Evolutionary conservation across 92 coral and sea anemone species (phyloP).

Genomic region (Epizoanthus fatuus): DNA sequence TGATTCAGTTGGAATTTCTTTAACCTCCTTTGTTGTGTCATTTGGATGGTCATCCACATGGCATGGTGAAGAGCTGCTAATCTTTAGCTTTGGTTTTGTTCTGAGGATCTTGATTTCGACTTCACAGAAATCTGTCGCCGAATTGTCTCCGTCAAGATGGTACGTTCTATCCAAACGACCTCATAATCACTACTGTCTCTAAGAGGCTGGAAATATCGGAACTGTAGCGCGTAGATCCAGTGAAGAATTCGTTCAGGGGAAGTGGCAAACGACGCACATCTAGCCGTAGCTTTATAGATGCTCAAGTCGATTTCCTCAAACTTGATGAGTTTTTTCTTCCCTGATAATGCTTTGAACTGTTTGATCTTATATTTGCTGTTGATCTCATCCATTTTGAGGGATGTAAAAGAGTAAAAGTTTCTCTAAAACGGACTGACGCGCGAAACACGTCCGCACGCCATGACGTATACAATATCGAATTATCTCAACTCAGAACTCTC

Average conservation of each 20-base stretch:
- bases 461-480: no score
- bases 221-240: conserved; percentile 39
- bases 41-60: background rate
- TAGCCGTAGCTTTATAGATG: conserved; percentile 18
- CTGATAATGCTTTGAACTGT: background rate
- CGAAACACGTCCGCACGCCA: conserved; percentile 17
- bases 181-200: conserved; percentile 20
- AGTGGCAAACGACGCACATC: conserved; percentile 29
- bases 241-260: conserved; percentile 21
- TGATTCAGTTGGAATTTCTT: background rate
- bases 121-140: conserved; percentile 15
- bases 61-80: background rate
- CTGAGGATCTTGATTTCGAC: background rate
- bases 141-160: conserved; percentile 4
- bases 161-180: conserved; percentile 35
- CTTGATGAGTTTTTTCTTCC: conserved; percentile 17
- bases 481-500: conserved; percentile 9
- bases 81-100: background rate
- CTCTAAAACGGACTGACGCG: conserved; percentile 9
- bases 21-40: background rate
- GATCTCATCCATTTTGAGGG: background rate
- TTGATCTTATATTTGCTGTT: background rate
- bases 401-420: background rate
- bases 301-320: conserved; percentile 34
- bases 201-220: conserved; percentile 26